A percentile compares a stretch with the other conserved stretches of the same genome.
These are phyloP conservation scores for Drosophila ficusphila DNA, from an alignment of 1,140 invertebrate species.

Conservation along the genomic window DNA sequence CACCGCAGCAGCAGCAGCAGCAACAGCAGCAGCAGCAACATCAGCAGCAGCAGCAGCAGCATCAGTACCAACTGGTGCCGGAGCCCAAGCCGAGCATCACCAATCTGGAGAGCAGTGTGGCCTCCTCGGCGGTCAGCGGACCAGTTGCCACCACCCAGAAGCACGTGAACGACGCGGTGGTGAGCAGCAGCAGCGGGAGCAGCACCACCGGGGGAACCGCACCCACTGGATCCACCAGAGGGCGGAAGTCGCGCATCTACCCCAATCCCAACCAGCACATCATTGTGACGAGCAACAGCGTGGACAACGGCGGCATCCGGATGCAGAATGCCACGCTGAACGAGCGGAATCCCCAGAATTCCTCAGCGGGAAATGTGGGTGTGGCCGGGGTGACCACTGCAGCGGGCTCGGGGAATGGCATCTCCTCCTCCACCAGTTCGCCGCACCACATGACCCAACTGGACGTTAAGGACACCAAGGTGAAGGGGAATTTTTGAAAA, in stretches of 20 bases:
- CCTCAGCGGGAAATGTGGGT: not conserved
- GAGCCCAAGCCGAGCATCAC: constrained; percentile 50
- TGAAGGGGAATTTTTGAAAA: constrained; percentile 31
- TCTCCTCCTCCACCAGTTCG: constrained; percentile 81
- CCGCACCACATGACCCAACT: constrained; percentile 72
- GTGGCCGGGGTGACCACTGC: constrained; percentile 2
- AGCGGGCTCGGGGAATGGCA: constrained; percentile 49
- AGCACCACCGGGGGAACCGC: constrained; percentile 27
- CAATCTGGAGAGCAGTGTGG: constrained; percentile 40
- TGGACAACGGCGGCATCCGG: constrained; percentile 76
- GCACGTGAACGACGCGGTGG: constrained; percentile 63
- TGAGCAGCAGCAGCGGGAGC: constrained; percentile 66
- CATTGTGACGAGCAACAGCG: constrained; percentile 79
- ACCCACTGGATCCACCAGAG: constrained; percentile 70
- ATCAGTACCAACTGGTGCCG: constrained; percentile 57
- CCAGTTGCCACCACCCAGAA: constrained; percentile 46
- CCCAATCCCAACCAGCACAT: constrained; percentile 82
- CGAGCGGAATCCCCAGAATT: constrained; percentile 54
- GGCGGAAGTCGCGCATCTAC: constrained; percentile 78
- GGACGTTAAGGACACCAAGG: constrained; percentile 80
- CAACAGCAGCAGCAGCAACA: constrained; percentile 62
- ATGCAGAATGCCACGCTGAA: constrained; percentile 73
- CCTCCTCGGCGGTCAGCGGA: constrained; percentile 18
- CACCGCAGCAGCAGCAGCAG: constrained; percentile 54
- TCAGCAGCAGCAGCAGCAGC: constrained; percentile 55